A percentile compares a stretch with the other conserved stretches of the same genome.
These are phyloP conservation scores for Cichlasoma orientale DNA, from an alignment of 2,797 vertebrate genomes.

Conservation along the genomic window DNA sequence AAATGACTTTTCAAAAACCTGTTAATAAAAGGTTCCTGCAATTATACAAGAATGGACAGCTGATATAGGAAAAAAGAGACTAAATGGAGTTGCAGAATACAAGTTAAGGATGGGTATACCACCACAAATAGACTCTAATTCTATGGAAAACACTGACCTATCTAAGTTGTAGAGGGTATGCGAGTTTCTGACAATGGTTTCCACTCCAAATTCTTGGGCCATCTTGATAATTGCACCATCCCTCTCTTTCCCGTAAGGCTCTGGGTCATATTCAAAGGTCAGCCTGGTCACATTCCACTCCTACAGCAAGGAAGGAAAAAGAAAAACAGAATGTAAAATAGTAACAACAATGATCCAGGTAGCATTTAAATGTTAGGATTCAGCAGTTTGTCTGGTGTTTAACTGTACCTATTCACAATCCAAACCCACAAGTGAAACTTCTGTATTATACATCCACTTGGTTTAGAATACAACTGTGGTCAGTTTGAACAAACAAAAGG, in stretches of 20 bases:
- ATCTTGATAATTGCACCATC: slow-evolving; percentile 95
- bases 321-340: neutral
- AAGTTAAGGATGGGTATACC: neutral
- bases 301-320: slow-evolving; percentile 68
- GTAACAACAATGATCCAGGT: neutral
- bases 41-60: neutral
- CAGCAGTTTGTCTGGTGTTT: neutral
- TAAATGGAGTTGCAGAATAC: neutral
- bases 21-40: neutral
- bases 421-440: neutral
- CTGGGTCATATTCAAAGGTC: slow-evolving; percentile 95
- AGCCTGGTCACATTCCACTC: slow-evolving; percentile 94
- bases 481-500: neutral
- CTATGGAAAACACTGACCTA: slow-evolving; percentile 77
- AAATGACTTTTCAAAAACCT: neutral
- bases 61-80: neutral
- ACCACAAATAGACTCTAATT: neutral
- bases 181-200: slow-evolving; percentile 90
- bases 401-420: neutral
- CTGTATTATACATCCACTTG: neutral
- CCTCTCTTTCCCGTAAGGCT: slow-evolving; percentile 95
- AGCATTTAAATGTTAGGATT: neutral
- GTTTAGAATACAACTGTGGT: neutral
- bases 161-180: slow-evolving; percentile 96
- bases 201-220: slow-evolving; percentile 93